These are phyloP conservation scores for Mionectes olivaceus DNA, from an alignment of 2,797 vertebrate genomes.

Conservation along the genomic window DNA sequence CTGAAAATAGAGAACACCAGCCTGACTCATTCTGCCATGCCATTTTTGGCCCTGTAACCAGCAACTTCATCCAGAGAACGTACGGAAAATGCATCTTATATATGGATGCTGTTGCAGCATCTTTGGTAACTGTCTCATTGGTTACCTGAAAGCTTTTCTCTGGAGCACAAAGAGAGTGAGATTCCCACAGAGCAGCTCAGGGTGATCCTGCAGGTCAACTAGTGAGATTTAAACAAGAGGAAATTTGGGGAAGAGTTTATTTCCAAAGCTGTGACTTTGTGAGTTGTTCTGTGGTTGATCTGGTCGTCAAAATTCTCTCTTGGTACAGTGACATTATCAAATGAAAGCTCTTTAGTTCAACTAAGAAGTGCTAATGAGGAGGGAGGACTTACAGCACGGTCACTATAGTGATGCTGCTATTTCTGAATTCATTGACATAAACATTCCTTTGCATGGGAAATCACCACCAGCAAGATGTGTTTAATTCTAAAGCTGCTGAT, in stretches of 20 bases:
- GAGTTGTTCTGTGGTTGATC: not conserved
- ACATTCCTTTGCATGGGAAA: not conserved
- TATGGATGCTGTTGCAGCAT: not conserved
- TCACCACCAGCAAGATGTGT: not conserved
- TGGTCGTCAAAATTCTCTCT: not conserved
- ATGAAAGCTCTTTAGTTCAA: not conserved
- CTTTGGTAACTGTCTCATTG: not conserved
- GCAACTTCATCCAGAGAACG: not conserved
- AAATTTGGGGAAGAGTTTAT: not conserved
- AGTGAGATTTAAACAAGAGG: not conserved
- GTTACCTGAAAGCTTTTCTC: not conserved
- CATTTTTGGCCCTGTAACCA: conserved; percentile 31
- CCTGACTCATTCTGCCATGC: conserved; percentile 22
- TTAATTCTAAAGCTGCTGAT: conserved; percentile 3
- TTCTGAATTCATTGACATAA: not conserved
- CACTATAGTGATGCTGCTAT: not conserved
- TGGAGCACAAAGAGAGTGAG: not conserved
- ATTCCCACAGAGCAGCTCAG: not conserved
- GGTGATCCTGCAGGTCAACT: not conserved
- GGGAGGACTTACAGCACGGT: not conserved
- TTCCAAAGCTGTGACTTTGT: not conserved
- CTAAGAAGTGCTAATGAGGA: not conserved
- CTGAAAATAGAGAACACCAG: conserved; percentile 52
- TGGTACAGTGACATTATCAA: not conserved
- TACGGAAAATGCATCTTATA: not conserved